These are phyloP conservation scores for Coluber constrictor DNA, from an alignment of 2,797 vertebrate genomes.

Conservation along the genomic window DNA sequence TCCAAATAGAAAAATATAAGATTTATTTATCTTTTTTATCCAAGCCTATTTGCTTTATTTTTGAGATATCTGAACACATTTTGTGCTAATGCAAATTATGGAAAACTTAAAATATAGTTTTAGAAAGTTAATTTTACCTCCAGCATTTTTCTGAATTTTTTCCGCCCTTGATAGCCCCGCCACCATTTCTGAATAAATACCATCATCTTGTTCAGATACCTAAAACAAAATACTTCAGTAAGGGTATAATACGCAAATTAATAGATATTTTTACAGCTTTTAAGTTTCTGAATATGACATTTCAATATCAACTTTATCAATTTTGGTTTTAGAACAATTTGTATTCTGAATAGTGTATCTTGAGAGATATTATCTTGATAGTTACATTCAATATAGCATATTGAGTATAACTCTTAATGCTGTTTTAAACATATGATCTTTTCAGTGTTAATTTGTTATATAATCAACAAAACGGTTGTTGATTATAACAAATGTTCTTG, in stretches of 20 bases:
- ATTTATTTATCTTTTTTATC: neutral
- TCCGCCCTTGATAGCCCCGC: slow-evolving; percentile 84
- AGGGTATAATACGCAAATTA: slow-evolving; percentile 11
- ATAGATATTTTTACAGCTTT: neutral
- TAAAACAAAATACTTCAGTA: slow-evolving; percentile 61
- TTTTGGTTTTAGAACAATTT: neutral
- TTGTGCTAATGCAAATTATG: neutral
- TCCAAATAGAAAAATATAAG: neutral
- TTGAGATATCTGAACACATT: neutral
- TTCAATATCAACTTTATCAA: neutral
- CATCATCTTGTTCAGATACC: slow-evolving; percentile 78
- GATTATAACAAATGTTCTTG: neutral
- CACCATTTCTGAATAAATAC: slow-evolving; percentile 88
- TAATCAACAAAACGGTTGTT: neutral
- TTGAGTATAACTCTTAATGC: neutral
- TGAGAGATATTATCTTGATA: neutral
- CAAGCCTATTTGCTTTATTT: neutral
- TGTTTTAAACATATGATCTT: neutral
- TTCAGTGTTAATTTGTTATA: neutral
- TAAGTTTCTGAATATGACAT: neutral
- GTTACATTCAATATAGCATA: neutral
- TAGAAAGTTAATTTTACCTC: slow-evolving; percentile 77
- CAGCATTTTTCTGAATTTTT: slow-evolving; percentile 77
- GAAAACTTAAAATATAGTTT: slow-evolving; percentile 10
- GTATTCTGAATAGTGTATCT: neutral